Percentiles rank a stretch among this genome's conserved stretches.
These are phyloP conservation scores for Pteruthius melanotis DNA, from an alignment of 2,113 vertebrate genomes.

Conservation along the genomic window DNA sequence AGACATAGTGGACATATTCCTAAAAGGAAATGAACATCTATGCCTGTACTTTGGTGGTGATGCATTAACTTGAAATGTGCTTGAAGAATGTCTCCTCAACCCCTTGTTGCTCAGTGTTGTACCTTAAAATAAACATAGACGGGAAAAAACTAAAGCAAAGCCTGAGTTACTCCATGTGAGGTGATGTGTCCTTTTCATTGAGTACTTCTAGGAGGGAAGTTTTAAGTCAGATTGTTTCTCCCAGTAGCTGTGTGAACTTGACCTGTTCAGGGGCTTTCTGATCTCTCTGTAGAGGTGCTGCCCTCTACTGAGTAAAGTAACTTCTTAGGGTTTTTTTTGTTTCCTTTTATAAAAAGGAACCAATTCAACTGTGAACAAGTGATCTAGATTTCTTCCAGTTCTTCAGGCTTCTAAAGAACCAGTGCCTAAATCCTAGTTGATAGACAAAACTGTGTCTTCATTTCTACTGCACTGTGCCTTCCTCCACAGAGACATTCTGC, in stretches of 20 bases:
- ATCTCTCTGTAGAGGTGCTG: background rate
- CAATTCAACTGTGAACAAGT: background rate
- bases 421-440: background rate
- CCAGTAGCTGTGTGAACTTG: background rate
- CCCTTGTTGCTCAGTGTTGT: background rate
- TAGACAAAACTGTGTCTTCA: background rate
- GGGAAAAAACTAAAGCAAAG: background rate
- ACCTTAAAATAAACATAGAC: background rate
- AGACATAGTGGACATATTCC: background rate
- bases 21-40: background rate
- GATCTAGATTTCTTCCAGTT: background rate
- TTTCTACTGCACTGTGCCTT: background rate
- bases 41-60: background rate
- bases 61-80: background rate
- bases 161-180: background rate
- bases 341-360: background rate
- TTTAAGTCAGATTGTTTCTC: background rate
- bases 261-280: background rate
- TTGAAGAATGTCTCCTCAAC: background rate
- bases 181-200: background rate
- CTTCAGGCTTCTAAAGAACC: background rate
- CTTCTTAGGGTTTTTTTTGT: background rate
- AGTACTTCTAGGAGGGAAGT: background rate
- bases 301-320: background rate
- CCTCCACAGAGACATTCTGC: background rate